These are phyloP conservation scores for Gobio gobio DNA, from an alignment of 2,113 vertebrate species.

Conservation along the genomic window DNA sequence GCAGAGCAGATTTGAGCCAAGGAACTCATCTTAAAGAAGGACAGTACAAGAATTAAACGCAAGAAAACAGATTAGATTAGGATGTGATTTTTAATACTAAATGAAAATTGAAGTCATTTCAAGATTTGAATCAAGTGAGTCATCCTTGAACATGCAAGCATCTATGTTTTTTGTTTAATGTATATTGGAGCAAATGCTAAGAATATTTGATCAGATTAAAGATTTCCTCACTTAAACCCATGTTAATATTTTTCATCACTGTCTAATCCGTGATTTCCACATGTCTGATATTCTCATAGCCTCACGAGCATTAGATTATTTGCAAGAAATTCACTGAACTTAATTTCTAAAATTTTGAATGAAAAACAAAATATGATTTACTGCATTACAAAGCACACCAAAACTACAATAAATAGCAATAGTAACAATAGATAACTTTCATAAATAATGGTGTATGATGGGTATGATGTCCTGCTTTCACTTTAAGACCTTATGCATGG, in stretches of 20 bases:
- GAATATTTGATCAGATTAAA: background rate
- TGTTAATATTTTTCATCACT: background rate
- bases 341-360: background rate
- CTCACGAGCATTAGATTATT: background rate
- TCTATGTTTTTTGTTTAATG: background rate
- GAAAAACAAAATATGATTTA: no score
- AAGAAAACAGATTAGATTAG: background rate
- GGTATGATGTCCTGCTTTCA: no score
- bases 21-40: conserved; percentile 11
- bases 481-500: no score
- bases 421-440: no score
- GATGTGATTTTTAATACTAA: background rate
- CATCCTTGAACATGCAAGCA: background rate
- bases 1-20: conserved; percentile 12
- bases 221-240: background rate
- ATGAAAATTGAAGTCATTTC: background rate
- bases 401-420: no score
- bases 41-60: background rate
- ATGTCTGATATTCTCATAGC: background rate
- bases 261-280: background rate
- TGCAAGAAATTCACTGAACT: background rate
- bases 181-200: background rate
- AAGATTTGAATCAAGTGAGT: background rate
- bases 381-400: no score
- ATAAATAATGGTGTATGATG: no score